A percentile compares a stretch with the other conserved stretches of the same genome.
phyloP scores from a whole-genome alignment of 2,113 vertebrate genomes.

The Candoia aspera region DNA sequence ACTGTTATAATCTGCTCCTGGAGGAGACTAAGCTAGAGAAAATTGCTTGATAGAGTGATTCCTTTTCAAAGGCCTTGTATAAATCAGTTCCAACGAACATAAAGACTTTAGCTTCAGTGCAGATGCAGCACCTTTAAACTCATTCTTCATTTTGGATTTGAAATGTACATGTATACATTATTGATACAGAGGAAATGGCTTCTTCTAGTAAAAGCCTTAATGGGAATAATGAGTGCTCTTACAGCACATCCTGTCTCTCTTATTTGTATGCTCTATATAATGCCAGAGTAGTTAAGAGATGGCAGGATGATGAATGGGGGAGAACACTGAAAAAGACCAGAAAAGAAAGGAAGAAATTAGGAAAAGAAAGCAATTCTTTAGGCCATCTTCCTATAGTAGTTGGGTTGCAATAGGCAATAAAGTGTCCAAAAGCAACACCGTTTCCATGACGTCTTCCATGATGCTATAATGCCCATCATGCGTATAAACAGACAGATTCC shows the following conservation, averaged over 20 bases:
- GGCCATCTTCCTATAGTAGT: background rate
- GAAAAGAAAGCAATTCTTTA: constrained; percentile 13
- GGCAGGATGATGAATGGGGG: background rate
- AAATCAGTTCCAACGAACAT: background rate
- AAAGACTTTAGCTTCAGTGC: constrained; percentile 11
- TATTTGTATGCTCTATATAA: constrained; percentile 62
- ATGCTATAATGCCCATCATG: background rate
- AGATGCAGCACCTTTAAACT: constrained; percentile 62
- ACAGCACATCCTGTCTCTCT: constrained; percentile 56
- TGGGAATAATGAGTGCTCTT: constrained; percentile 51
- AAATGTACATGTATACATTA: constrained; percentile 66
- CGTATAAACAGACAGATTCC: background rate
- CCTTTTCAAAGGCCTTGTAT: background rate
- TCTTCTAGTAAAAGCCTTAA: constrained; percentile 68
- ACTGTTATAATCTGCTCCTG: background rate
- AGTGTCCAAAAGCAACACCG: background rate
- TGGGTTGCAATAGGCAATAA: background rate
- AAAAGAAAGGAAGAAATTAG: constrained; percentile 22
- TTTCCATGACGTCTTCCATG: background rate
- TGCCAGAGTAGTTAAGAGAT: constrained; percentile 28
- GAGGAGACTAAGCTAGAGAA: background rate
- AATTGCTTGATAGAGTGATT: background rate
- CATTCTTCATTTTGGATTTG: constrained; percentile 54
- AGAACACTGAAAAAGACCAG: background rate
- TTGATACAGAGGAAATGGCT: constrained; percentile 66